Conservation (phyloP, 2,888 invertebrate species). For the Drosophila kanekoi region DNA sequence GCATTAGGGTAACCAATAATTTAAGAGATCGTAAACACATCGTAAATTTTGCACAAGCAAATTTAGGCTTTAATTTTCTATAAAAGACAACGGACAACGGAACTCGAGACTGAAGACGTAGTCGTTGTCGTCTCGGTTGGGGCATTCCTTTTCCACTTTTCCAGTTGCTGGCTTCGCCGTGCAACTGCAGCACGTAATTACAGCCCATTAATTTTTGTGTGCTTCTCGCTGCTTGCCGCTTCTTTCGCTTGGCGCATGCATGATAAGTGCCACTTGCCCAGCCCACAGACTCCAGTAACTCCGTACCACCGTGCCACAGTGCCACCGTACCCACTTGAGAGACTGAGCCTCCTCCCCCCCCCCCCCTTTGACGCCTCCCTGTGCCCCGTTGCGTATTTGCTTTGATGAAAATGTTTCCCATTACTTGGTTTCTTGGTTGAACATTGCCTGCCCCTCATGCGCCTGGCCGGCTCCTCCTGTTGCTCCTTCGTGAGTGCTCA, state of each 20-base stretch:
- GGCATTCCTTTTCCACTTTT: conserved; percentile 32
- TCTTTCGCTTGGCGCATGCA: conserved; percentile 70
- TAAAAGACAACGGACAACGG: conserved; percentile 48
- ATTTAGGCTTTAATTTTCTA: conserved; percentile 72
- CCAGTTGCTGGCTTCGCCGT: conserved; percentile 16
- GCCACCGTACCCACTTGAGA: not conserved
- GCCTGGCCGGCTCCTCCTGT: conserved; percentile 2
- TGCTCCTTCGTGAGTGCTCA: conserved; percentile 10
- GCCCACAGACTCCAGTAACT: conserved; percentile 48
- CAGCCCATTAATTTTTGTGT: conserved; percentile 70
- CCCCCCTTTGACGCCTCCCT: not conserved
- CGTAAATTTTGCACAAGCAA: conserved; percentile 80
- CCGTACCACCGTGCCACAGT: conserved; percentile 6
- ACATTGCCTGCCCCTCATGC: conserved; percentile 8
- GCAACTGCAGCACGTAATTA: conserved; percentile 67
- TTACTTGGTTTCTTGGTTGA: conserved; percentile 32
- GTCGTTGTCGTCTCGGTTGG: conserved; percentile 47
- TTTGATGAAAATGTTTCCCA: conserved; percentile 62
- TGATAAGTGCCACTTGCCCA: conserved; percentile 74
- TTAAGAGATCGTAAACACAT: conserved; percentile 82
- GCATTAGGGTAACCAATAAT: conserved; percentile 80
- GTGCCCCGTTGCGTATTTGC: conserved; percentile 30
- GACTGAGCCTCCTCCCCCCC: not conserved
- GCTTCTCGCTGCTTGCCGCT: conserved; percentile 30
- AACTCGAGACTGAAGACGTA: conserved; percentile 6